Conservation (phyloP, 37 sponge, comb jelly and placozoan species). For the Lycopodina hypogea region DNA sequence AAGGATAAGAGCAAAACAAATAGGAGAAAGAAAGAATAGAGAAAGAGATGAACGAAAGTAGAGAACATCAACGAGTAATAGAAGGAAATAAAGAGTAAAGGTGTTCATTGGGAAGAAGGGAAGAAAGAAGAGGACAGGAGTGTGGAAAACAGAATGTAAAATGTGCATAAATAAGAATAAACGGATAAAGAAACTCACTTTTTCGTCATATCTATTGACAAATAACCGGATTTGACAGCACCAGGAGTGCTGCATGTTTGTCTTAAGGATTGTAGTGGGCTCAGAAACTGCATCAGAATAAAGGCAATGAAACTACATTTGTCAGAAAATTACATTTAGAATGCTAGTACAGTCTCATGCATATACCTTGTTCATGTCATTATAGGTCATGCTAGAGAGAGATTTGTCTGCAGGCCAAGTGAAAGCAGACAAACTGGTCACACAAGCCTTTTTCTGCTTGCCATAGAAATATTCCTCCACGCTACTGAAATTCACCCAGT, state of each 20-base stretch:
- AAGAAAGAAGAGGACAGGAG: neutral
- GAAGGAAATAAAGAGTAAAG: neutral
- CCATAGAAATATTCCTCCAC: slow-evolving; percentile 75
- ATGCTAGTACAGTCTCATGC: too few relatives aligned
- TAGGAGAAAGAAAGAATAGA: slow-evolving; percentile 2
- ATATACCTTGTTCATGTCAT: neutral
- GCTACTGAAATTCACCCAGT: slow-evolving; percentile 75
- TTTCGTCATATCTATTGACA: neutral
- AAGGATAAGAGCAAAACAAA: too few relatives aligned
- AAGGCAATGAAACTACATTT: too few relatives aligned
- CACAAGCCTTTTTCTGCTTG: slow-evolving; percentile 53
- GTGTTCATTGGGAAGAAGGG: neutral
- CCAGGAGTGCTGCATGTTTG: slow-evolving; percentile 85
- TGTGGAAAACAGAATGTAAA: too few relatives aligned
- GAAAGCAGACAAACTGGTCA: neutral
- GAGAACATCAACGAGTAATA: neutral
- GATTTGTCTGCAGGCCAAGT: neutral
- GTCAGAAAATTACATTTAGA: too few relatives aligned
- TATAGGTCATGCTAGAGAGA: neutral
- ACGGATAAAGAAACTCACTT: neutral
- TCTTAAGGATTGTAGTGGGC: slow-evolving; percentile 64
- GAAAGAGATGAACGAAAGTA: neutral
- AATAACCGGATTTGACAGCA: slow-evolving; percentile 45
- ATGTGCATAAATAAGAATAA: too few relatives aligned
- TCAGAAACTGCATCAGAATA: slow-evolving; percentile 60